Evolutionary conservation across 2,797 vertebrate species (phyloP), one percentile per base, ranked within the genome.

Genomic region (Potorous gilbertii): DNA sequence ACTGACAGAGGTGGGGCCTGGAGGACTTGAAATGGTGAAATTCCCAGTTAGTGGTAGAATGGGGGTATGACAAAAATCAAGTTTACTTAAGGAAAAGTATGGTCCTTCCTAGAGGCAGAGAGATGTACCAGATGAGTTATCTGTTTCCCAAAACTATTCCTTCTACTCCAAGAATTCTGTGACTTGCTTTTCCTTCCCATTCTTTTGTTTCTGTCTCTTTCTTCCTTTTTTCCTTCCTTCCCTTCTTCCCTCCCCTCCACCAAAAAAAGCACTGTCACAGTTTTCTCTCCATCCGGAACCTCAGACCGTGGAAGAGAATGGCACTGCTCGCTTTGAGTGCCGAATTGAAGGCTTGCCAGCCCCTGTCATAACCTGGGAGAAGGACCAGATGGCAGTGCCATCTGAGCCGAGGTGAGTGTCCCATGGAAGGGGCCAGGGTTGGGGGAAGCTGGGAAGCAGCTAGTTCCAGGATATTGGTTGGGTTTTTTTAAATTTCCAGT

Each of bases 341-440:
- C 98, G 99, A 74, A 99, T 99, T 0, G 98, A 99, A 93, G 99
- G 99, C 31, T 98, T 99, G 56, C 99, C 99, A 12, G 97, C 99
- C 13, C 99, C 99, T 0, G 94, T 98, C 96, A 99, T 99, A 97
- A 99, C 99, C 4, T 99, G 99, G 99, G 99, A 99, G 98, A 99
- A 99, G 98, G 98, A 99, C 98, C 98, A 98, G 54, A 96, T 95
- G 94, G 95, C 98, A 1, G 93, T 99, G 94, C 98, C 99, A 11
- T 96, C 98, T 59, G 98, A 99, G 40, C 97, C 98, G 90, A 99
- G 99, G 99, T 99, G 98, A 99, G 97, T 96, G 90, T 21, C 91
- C 90, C 5, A 5, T 0, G 12, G 81, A 21, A 52, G 11, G 29
- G 14, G 24, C 5, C 24, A 54, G 56, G 3, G 3, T 21, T 62